These are phyloP conservation scores for Pangasius larnaudii DNA, from an alignment of 2,797 vertebrate genomes.

Conservation along the genomic window DNA sequence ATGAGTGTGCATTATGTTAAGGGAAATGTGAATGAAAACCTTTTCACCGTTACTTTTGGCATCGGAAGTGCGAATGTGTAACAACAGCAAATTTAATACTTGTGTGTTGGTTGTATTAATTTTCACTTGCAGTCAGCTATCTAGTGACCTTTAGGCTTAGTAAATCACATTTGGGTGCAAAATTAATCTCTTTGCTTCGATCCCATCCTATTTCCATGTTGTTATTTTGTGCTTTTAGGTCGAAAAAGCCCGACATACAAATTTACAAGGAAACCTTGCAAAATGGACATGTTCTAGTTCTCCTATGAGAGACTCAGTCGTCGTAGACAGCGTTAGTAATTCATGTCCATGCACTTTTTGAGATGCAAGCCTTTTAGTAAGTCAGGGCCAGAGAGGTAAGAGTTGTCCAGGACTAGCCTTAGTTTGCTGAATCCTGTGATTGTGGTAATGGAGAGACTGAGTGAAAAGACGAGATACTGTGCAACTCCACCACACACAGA, in stretches of 20 bases:
- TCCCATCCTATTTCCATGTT: too few species aligned
- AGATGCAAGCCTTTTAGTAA: too few species aligned
- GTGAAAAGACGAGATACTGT: slow-evolving; percentile 6
- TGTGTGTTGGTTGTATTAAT: not conserved
- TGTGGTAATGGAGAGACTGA: slow-evolving; percentile 13
- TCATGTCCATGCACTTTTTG: too few species aligned
- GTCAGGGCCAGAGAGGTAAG: not conserved
- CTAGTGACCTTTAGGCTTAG: not conserved
- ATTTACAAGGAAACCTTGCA: too few species aligned
- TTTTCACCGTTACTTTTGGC: not conserved
- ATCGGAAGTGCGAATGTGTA: not conserved
- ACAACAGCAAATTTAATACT: not conserved
- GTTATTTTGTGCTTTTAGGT: not conserved
- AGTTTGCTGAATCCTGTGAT: not conserved
- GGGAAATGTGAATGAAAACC: not conserved
- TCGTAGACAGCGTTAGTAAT: too few species aligned
- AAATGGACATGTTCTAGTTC: too few species aligned
- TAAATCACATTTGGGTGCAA: not conserved
- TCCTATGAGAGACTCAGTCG: too few species aligned
- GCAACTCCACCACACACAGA: not conserved
- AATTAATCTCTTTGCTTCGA: not conserved
- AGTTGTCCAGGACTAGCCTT: not conserved
- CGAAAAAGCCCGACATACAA: too few species aligned
- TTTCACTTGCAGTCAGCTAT: not conserved
- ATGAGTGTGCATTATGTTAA: not conserved